phyloP scores from a whole-genome alignment of 2,888 invertebrate species.

The Andrena chrysosceles region DNA sequence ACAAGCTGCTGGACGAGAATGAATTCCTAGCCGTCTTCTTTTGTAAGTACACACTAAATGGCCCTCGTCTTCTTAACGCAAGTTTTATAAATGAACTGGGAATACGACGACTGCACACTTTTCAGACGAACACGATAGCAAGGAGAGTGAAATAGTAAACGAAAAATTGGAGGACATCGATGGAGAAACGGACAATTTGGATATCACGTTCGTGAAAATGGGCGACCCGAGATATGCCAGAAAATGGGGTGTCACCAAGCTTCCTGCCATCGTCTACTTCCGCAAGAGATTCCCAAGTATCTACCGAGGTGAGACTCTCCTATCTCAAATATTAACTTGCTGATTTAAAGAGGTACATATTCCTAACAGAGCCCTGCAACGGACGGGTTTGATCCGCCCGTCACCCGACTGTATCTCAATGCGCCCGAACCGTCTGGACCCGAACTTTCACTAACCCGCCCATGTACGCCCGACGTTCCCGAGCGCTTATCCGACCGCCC shows the following conservation, averaged over 20 bases:
- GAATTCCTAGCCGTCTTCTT: slow-evolving; percentile 98
- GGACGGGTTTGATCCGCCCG: too few species aligned
- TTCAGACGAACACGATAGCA: slow-evolving; percentile 92
- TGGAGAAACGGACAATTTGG: slow-evolving; percentile 96
- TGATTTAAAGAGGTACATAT: too few species aligned
- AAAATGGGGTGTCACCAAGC: slow-evolving; percentile 96
- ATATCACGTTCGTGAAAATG: slow-evolving; percentile 98
- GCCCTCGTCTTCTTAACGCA: too few species aligned
- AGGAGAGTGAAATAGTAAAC: slow-evolving; percentile 93
- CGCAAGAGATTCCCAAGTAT: slow-evolving; percentile 96
- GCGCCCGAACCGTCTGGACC: too few species aligned
- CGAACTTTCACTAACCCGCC: too few species aligned
- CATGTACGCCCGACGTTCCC: too few species aligned
- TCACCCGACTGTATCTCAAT: too few species aligned
- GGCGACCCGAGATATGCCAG: slow-evolving; percentile 95
- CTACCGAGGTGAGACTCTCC: slow-evolving; percentile 90
- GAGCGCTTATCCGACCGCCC: too few species aligned
- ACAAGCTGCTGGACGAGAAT: slow-evolving; percentile 97
- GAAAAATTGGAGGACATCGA: slow-evolving; percentile 97
- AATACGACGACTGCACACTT: slow-evolving; percentile 43
- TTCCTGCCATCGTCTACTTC: slow-evolving; percentile 97
- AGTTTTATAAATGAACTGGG: not conserved
- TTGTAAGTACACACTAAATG: slow-evolving; percentile 89
- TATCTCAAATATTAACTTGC: not conserved
- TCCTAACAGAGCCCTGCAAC: too few species aligned